Base-by-base conservation (phyloP, 2,888 invertebrate genomes). In the Eupithecia tripunctaria region DNA sequence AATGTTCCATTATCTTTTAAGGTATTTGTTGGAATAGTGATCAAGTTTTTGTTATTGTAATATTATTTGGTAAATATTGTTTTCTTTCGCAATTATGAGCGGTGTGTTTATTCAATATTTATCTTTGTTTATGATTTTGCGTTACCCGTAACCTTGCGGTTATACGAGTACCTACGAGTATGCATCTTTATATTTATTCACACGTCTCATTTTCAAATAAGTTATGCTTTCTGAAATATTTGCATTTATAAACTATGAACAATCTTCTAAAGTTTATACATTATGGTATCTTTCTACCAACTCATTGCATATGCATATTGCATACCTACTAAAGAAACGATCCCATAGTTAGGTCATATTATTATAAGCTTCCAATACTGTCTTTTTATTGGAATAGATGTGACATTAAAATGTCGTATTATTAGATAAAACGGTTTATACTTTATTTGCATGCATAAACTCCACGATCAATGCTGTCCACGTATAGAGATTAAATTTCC, bases 401-500 rank as follows among this genome's bases (percentile, higher is more conserved):
- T n/a, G n/a, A n/a, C n/a, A n/a, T n/a, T n/a, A n/a, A n/a, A n/a
- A n/a, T n/a, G n/a, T n/a, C n/a, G n/a, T n/a, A n/a, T n/a, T n/a
- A n/a, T n/a, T n/a, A n/a, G n/a, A n/a, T n/a, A n/a, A n/a, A n/a
- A n/a, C n/a, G n/a, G n/a, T n/a, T n/a, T n/a, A n/a, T 47, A n/a
- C n/a, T 47, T n/a, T 1, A n/a, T n/a, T 47, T n/a, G n/a, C n/a
- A n/a, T 47, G 75, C 71, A 77, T 79, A 59, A 68, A 71, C 68
- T 70, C 64, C 74, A 77, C 74, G 76, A 77, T 75, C 72, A 75
- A 75, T 75, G 70, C 73, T 73, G 76, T 74, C 71, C 79, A 77
- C 76, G 76, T 76, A n/a, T n/a, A 70, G 80, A 77, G 80, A 81
- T 82, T 82, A 81, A 80, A 83, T 84, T 83, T 84, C 82, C 82